Conservation (phyloP, 2,797 vertebrate genomes). For the Euphonia xanthogaster region DNA sequence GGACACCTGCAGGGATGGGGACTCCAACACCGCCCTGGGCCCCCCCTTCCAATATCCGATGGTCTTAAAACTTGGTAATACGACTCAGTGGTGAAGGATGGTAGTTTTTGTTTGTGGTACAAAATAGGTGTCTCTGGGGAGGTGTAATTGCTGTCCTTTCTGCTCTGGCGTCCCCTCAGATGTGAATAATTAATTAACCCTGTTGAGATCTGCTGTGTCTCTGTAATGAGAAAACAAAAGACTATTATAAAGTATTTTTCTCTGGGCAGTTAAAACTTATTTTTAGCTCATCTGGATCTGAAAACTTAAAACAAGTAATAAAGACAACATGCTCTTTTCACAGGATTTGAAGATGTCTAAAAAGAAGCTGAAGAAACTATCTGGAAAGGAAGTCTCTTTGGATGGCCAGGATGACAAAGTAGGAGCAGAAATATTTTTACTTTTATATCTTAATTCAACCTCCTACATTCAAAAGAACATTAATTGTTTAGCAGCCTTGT, state of each 20-base stretch:
- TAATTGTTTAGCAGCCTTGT: background rate
- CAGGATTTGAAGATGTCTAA: conserved; percentile 75
- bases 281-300: background rate
- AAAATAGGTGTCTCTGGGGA: background rate
- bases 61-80: background rate
- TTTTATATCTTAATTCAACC: background rate
- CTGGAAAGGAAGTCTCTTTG: conserved; percentile 56
- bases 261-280: background rate
- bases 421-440: conserved; percentile 20
- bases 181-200: background rate
- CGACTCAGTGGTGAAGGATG: background rate
- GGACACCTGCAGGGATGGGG: accelerated
- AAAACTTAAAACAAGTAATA: background rate
- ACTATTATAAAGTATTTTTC: background rate
- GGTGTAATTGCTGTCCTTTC: no score
- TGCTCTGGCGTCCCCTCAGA: background rate
- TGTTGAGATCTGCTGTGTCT: background rate
- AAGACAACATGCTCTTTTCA: background rate
- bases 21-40: accelerated
- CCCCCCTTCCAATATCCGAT: accelerated
- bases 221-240: background rate
- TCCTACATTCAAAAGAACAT: background rate
- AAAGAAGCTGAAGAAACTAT: conserved; percentile 72
- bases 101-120: background rate
- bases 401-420: conserved; percentile 74